These are phyloP conservation scores for Melanerpes formicivorus DNA, from an alignment of 2,113 vertebrate genomes.

Conservation along the genomic window DNA sequence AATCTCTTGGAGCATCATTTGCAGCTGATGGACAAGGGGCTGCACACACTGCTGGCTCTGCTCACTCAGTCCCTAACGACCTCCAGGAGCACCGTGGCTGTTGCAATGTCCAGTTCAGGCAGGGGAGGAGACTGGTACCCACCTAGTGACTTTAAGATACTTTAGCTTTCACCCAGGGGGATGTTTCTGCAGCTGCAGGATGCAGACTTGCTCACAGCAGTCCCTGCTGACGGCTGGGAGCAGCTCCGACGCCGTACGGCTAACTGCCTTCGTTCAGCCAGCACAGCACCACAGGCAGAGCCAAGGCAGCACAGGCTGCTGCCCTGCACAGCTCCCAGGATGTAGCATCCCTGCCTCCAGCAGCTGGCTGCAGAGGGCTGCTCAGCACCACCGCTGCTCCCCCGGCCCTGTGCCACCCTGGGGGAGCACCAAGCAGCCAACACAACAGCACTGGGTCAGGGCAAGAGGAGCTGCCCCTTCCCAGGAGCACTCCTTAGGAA, in stretches of 20 bases:
- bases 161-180: too few species aligned
- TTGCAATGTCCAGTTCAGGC: too few species aligned
- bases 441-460: background rate
- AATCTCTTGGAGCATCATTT: background rate
- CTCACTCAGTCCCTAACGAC: too few species aligned
- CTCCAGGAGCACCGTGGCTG: too few species aligned
- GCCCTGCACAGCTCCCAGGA: background rate
- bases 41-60: too few species aligned
- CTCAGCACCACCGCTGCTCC: accelerated
- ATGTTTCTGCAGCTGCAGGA: background rate
- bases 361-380: background rate
- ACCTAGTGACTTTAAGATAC: too few species aligned
- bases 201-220: background rate
- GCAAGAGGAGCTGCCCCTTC: background rate
- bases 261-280: background rate
- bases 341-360: background rate
- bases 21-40: background rate
- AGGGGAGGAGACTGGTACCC: too few species aligned
- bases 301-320: background rate
- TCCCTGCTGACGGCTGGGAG: background rate
- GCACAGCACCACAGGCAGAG: background rate
- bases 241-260: accelerated
- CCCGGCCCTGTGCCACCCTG: background rate
- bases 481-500: background rate
- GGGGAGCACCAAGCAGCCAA: background rate